Percentiles rank a stretch among this genome's conserved stretches.
These are phyloP conservation scores for Montipora sp. DNA, from an alignment of 64 coral and sea anemone species.

Conservation along the genomic window DNA sequence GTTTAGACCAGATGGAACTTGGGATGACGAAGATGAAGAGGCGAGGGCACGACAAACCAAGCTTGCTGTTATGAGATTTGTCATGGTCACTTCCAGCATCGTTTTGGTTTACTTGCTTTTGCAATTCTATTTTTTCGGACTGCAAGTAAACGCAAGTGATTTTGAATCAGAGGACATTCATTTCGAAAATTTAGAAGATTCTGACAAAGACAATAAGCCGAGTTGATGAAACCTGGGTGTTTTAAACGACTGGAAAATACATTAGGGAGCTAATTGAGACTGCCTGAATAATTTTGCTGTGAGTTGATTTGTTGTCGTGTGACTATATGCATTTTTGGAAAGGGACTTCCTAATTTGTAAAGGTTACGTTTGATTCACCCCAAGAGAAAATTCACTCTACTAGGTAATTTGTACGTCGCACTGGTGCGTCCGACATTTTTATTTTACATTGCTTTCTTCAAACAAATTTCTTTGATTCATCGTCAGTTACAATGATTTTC, in stretches of 20 bases:
- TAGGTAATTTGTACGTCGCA: too few species aligned
- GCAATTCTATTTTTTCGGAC: background rate
- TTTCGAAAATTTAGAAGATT: background rate
- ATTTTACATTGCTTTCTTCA: too few species aligned
- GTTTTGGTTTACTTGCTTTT: background rate
- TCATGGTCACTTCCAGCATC: background rate
- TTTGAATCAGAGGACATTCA: background rate
- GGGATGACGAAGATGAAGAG: conserved; percentile 36
- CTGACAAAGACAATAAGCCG: background rate
- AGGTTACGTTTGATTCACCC: too few species aligned
- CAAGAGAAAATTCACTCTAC: too few species aligned
- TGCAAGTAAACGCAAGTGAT: conserved; percentile 16
- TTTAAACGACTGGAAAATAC: background rate
- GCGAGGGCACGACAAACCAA: background rate
- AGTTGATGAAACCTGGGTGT: background rate
- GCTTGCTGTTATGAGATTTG: background rate
- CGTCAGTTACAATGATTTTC: too few species aligned
- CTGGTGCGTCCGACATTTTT: too few species aligned
- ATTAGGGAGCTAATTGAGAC: too few species aligned
- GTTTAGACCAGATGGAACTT: conserved; percentile 21
- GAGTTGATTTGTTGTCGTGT: background rate
- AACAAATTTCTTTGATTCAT: too few species aligned
- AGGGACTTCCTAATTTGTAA: too few species aligned
- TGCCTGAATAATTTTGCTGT: background rate
- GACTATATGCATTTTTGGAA: too few species aligned